Percentiles rank a stretch among this genome's conserved stretches.
Evolutionary conservation across 30 jellyfish, hydroid and myxozoan genomes (phyloP).

Genomic region (Hydractinia symbiolongicarpus): DNA sequence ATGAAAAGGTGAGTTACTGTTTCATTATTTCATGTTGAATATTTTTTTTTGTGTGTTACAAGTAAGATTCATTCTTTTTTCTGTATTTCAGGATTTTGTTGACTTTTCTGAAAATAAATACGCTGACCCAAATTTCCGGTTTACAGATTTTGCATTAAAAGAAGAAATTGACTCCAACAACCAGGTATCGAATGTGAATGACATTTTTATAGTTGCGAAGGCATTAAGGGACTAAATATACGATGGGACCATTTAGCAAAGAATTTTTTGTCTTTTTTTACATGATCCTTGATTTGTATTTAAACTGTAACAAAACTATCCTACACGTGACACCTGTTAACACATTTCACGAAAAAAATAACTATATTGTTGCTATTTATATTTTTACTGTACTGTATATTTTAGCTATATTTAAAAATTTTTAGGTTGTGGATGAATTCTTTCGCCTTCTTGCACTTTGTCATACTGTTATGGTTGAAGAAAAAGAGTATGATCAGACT

Average conservation of each 20-base stretch:
- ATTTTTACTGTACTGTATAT: no score
- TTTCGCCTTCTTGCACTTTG: constrained; percentile 88
- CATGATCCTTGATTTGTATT: no score
- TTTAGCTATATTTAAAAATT: no score
- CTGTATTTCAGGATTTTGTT: constrained; percentile 33
- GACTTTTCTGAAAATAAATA: constrained; percentile 84
- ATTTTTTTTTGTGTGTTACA: background rate
- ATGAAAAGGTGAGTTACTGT: background rate
- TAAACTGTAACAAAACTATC: no score
- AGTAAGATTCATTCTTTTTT: background rate
- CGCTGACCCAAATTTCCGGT: constrained; percentile 82
- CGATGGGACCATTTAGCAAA: no score
- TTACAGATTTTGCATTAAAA: constrained; percentile 55
- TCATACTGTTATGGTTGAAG: constrained; percentile 99
- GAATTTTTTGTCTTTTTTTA: no score
- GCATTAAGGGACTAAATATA: no score
- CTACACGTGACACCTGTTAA: no score
- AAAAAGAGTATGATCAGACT: constrained; percentile 41
- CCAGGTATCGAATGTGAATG: constrained; percentile 28
- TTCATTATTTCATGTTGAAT: background rate
- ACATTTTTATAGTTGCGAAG: background rate
- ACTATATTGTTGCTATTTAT: no score
- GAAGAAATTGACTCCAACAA: constrained; percentile 31
- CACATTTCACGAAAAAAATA: no score
- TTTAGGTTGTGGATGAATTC: constrained; percentile 37